Conservation (phyloP, 2,113 vertebrate genomes). For the Phyllostomus discolor region DNA sequence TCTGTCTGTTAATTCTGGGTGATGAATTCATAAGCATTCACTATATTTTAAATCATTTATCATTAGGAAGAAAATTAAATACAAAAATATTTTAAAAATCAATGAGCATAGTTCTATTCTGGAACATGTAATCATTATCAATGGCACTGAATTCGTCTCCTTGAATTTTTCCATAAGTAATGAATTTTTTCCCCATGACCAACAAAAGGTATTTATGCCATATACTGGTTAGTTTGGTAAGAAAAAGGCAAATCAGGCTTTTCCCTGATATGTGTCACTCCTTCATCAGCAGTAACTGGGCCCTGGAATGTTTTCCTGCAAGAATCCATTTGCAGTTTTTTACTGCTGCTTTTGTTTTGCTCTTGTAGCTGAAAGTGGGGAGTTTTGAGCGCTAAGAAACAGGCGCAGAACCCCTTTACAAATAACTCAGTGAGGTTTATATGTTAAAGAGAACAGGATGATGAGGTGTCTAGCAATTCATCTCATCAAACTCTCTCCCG, state of each 20-base stretch:
- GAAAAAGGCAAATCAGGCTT: background rate
- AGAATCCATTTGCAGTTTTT: background rate
- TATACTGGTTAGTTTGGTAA: background rate
- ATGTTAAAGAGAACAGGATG: slow-evolving; percentile 55
- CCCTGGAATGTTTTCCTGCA: background rate
- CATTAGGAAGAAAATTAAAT: slow-evolving; percentile 43
- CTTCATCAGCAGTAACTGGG: background rate
- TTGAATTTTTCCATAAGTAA: slow-evolving; percentile 36
- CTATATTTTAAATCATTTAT: slow-evolving; percentile 26
- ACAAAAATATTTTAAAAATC: background rate
- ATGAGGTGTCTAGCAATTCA: slow-evolving; percentile 60
- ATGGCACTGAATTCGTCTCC: background rate
- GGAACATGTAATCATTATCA: background rate
- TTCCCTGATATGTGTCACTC: background rate
- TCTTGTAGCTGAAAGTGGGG: slow-evolving; percentile 46
- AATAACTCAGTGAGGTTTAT: slow-evolving; percentile 43
- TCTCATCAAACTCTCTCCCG: slow-evolving; percentile 49
- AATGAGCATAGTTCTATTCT: background rate
- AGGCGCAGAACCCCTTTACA: slow-evolving; percentile 45
- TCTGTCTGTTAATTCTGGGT: background rate
- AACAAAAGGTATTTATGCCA: background rate
- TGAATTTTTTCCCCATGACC: background rate
- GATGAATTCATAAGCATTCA: background rate
- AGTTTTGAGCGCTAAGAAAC: slow-evolving; percentile 38
- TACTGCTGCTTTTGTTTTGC: slow-evolving; percentile 38